These are phyloP conservation scores for Pavo muticus DNA, from an alignment of 2,113 vertebrate species.

Conservation along the genomic window DNA sequence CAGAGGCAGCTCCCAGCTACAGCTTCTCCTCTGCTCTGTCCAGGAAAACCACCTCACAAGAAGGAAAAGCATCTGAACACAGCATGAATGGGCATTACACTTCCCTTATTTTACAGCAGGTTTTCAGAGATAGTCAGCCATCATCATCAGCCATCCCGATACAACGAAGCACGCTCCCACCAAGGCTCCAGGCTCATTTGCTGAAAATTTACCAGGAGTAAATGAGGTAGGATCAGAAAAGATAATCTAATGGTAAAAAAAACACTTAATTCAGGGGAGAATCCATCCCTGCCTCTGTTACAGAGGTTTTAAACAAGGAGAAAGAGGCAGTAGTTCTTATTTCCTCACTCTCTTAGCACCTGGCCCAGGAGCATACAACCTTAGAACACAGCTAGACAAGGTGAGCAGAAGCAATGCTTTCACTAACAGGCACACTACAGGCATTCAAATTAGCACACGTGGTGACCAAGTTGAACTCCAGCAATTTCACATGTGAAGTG, in stretches of 20 bases:
- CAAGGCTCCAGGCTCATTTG: background rate
- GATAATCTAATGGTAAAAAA: background rate
- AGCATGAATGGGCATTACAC: background rate
- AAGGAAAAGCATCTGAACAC: background rate
- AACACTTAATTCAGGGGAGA: background rate
- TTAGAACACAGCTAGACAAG: background rate
- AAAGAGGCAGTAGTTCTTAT: background rate
- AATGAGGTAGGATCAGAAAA: background rate
- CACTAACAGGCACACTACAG: background rate
- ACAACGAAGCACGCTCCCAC: rapidly evolving
- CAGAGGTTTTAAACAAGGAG: background rate
- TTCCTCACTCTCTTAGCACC: background rate
- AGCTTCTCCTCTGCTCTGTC: background rate
- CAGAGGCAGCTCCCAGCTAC: background rate
- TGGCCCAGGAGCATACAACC: background rate
- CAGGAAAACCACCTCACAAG: background rate
- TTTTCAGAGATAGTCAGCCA: background rate
- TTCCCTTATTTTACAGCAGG: background rate
- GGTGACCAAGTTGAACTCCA: background rate
- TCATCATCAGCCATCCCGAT: background rate
- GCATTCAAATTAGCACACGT: background rate
- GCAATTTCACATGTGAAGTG: background rate
- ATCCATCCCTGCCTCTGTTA: background rate
- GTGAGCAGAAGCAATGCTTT: background rate
- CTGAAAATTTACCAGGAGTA: background rate